phyloP scores from a whole-genome alignment of 2,797 vertebrate genomes.

The Serranus cabrilla region DNA sequence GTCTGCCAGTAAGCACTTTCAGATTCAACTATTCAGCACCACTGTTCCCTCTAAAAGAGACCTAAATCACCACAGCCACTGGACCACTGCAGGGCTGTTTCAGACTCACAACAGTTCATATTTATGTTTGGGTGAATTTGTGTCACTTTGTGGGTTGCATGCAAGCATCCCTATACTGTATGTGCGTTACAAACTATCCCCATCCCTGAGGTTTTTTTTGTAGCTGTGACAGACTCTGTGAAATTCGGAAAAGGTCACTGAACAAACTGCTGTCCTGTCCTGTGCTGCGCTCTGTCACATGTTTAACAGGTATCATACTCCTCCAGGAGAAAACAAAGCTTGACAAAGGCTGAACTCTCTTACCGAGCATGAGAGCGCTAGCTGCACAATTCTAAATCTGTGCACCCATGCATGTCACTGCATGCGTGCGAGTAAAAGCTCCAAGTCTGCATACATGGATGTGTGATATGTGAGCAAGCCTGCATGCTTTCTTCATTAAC shows the following conservation, averaged over 20 bases:
- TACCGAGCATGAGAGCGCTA: background rate
- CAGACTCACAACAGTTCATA: background rate
- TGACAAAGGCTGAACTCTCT: slow-evolving; percentile 25
- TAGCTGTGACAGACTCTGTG: slow-evolving; percentile 26
- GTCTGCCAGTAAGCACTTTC: slow-evolving; percentile 47
- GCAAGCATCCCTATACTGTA: background rate
- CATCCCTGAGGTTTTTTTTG: slow-evolving; percentile 31
- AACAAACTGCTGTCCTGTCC: slow-evolving; percentile 36
- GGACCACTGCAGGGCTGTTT: slow-evolving; percentile 36
- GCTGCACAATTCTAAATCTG: slow-evolving; percentile 42
- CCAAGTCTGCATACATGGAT: slow-evolving; percentile 7
- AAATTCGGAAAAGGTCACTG: slow-evolving; percentile 54
- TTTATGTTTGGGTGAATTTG: slow-evolving; percentile 37
- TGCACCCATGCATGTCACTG: slow-evolving; percentile 46
- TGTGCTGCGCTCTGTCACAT: slow-evolving; percentile 30
- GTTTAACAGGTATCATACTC: slow-evolving; percentile 39
- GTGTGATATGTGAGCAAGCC: slow-evolving; percentile 12
- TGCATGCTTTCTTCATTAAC: slow-evolving; percentile 58
- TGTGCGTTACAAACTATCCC: slow-evolving; percentile 19
- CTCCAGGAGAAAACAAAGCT: slow-evolving; percentile 22
- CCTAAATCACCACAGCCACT: slow-evolving; percentile 31
- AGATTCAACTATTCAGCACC: slow-evolving; percentile 49
- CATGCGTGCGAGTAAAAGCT: slow-evolving; percentile 44
- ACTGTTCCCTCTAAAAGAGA: slow-evolving; percentile 44
- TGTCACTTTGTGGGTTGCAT: slow-evolving; percentile 23